Evolutionary conservation across 2,888 invertebrate species (phyloP).

Genomic region (Euproctis similis): DNA sequence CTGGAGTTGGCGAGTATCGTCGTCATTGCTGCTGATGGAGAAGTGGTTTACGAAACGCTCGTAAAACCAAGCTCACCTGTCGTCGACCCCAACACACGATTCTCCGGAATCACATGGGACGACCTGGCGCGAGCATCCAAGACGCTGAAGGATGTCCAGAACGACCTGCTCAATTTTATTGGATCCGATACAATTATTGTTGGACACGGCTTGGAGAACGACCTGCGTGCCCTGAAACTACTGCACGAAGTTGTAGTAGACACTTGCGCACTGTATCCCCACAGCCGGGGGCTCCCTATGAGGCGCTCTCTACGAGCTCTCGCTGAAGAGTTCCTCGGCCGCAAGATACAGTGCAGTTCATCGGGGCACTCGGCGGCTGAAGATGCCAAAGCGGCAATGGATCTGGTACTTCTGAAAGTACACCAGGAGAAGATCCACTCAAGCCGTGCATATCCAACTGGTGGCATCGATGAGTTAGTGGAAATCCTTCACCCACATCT

Average conservation of each 20-base stretch:
- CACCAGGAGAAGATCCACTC: conserved; percentile 46
- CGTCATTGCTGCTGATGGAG: conserved; percentile 83
- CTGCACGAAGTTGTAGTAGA: conserved; percentile 91
- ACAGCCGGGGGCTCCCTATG: conserved; percentile 87
- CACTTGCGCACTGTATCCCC: conserved; percentile 92
- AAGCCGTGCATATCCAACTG: too few relatives aligned
- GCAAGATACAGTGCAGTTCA: conserved; percentile 84
- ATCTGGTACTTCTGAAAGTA: conserved; percentile 88
- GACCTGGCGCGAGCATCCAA: conserved; percentile 78
- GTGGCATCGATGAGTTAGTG: too few relatives aligned
- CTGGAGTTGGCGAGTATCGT: conserved; percentile 92
- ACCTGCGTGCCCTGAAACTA: conserved; percentile 89
- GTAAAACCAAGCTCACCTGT: conserved; percentile 89
- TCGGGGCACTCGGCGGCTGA: conserved; percentile 93
- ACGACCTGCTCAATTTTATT: conserved; percentile 87
- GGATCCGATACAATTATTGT: conserved; percentile 90
- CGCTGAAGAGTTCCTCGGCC: conserved; percentile 81
- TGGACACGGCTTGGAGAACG: conserved; percentile 97
- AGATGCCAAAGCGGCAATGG: conserved; percentile 93
- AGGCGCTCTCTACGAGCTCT: conserved; percentile 89
- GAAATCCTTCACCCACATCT: conserved; percentile 77
- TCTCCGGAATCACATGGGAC: conserved; percentile 89
- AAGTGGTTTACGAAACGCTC: conserved; percentile 86
- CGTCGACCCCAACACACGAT: conserved; percentile 95
- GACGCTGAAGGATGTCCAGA: conserved; percentile 87